Evolutionary conservation across 2,888 invertebrate species (phyloP), one percentile per base, ranked within the genome.

Genomic region (Operophtera brumata): DNA sequence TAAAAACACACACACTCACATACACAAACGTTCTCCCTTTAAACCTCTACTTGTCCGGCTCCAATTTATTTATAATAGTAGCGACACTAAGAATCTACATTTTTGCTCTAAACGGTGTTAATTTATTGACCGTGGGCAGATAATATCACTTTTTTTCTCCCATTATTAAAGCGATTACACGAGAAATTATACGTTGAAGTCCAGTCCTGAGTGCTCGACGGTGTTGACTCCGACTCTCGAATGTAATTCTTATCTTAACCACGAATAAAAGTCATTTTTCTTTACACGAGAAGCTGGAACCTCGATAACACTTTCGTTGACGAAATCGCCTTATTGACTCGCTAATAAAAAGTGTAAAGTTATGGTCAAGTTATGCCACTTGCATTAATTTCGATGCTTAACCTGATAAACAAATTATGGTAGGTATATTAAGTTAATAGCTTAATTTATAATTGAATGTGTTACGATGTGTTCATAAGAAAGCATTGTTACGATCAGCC

Each of bases 41-140:
- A 77, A 80, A 77, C 80, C 71, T 77, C 76, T 71, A 66, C 69
- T 72, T 71, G 77, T 73, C 73, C 77, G 75, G 78, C 64, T 75
- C 75, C 77, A 81, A 77, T 80, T 86, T 88, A 88, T 87, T 86
- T 88, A 87, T 87, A 88, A 87, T 85, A 86, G 87, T 85, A 87
- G 87, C 86, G 86, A 87, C 86, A 86, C 84, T 86, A 86, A 87
- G 84, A 82, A 83, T 87, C 86, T 89, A 89, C 88, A 87, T 88
- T 89, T 87, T 90, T 82, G 89, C 90, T 89, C 86, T 90, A 90
- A 90, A 89, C 86, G 88, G 89, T 87, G 90, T 90, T 90, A 90
- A 90, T 90, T 90, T 90, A 90, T 90, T 88, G 84, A 89, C 86
- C 84, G 89, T 89, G 89, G 88, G 89, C 85, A 90, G 90, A 90